phyloP scores from a whole-genome alignment of 1,140 invertebrate genomes.

The Drosophila rhopaloa region DNA sequence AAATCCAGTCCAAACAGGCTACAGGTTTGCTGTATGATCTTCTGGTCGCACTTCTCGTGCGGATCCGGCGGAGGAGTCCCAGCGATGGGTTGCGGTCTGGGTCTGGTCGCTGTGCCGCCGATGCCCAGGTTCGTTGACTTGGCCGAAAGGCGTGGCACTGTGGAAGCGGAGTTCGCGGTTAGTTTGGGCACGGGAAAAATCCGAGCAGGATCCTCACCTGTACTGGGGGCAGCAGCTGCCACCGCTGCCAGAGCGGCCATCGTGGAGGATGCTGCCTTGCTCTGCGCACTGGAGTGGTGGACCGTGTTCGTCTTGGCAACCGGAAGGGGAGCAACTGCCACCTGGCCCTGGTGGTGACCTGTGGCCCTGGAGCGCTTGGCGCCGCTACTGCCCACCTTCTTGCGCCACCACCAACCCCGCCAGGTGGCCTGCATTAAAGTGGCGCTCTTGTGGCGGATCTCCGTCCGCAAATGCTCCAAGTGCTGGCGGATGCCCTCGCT shows the following conservation, averaged over 20 bases:
- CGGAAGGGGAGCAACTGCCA: constrained; percentile 25
- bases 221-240: constrained; percentile 56
- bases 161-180: not conserved
- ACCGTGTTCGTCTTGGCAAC: constrained; percentile 28
- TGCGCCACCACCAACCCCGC: constrained; percentile 91
- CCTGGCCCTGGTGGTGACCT: constrained; percentile 5
- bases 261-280: constrained; percentile 49
- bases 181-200: fast-evolving
- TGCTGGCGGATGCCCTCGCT: constrained; percentile 96
- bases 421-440: constrained; percentile 91
- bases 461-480: constrained; percentile 91
- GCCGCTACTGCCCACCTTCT: constrained; percentile 88
- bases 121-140: constrained; percentile 71
- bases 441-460: constrained; percentile 91
- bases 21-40: constrained; percentile 95
- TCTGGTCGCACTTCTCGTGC: constrained; percentile 92
- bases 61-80: constrained; percentile 91
- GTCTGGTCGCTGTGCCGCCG: constrained; percentile 86
- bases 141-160: constrained; percentile 73
- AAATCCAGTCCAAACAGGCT: constrained; percentile 95
- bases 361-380: constrained; percentile 33
- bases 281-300: constrained; percentile 25
- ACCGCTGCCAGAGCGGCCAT: constrained; percentile 65
- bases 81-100: constrained; percentile 94
- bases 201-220: constrained; percentile 23